phyloP scores from a whole-genome alignment of 2,888 invertebrate genomes.

The Electrophaes corylata region DNA sequence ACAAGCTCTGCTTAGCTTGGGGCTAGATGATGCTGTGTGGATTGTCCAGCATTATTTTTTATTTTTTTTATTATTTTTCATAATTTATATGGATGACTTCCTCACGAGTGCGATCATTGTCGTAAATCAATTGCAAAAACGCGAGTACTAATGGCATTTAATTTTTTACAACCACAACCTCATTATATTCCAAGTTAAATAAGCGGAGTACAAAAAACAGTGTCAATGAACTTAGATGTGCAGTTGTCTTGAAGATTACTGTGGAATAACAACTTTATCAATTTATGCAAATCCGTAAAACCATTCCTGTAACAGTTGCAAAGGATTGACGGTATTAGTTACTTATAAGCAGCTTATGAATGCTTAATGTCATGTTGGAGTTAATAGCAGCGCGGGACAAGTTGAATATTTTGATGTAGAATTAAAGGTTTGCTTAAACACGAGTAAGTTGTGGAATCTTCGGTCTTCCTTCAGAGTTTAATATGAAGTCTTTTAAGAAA shows the following conservation, averaged over 20 bases:
- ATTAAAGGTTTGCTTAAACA: conserved; percentile 17
- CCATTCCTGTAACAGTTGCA: conserved; percentile 52
- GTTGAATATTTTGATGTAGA: conserved; percentile 37
- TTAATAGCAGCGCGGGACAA: conserved; percentile 43
- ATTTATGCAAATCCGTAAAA: conserved; percentile 64
- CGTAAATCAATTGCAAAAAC: conserved; percentile 22
- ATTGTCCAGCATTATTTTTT: no score
- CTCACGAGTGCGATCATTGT: conserved; percentile 30
- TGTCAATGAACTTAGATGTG: conserved; percentile 27
- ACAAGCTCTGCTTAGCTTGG: no score
- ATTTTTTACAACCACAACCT: conserved; percentile 8
- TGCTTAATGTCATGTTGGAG: conserved; percentile 39
- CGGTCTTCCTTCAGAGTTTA: no score
- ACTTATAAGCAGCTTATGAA: conserved; percentile 45
- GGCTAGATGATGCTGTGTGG: no score
- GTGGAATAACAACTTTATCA: conserved; percentile 47
- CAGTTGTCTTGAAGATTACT: conserved; percentile 30
- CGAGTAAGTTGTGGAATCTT: no score
- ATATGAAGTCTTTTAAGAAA: no score
- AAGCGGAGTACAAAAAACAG: conserved; percentile 4
- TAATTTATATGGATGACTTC: conserved; percentile 22
- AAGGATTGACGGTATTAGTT: conserved; percentile 41
- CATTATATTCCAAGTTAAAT: background rate
- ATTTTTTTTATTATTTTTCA: background rate
- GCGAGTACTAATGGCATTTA: no score